phyloP scores from a whole-genome alignment of 2,888 invertebrate species.

The Parnassius glacialis region DNA sequence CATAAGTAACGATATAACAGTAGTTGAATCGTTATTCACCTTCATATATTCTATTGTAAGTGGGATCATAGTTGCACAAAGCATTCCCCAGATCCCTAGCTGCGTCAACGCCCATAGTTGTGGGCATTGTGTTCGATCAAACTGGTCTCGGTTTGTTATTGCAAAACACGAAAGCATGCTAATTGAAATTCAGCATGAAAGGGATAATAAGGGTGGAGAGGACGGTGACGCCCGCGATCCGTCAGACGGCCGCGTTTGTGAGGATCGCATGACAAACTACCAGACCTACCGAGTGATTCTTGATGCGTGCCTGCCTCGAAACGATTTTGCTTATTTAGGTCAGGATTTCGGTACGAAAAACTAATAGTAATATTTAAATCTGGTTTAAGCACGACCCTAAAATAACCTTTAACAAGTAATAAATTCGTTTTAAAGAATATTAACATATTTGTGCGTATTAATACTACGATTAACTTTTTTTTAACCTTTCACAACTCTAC shows the following conservation, averaged over 20 bases:
- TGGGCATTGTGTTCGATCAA: constrained; percentile 46
- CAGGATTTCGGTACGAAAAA: constrained; percentile 1
- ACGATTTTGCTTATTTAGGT: constrained; percentile 10
- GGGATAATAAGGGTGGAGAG: constrained; percentile 74
- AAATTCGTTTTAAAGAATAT: too few relatives aligned
- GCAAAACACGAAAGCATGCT: constrained; percentile 74
- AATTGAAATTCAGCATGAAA: constrained; percentile 80
- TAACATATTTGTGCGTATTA: too few relatives aligned
- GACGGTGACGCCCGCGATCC: constrained; percentile 43
- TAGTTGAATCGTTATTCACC: background rate
- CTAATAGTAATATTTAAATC: background rate
- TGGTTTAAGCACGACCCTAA: background rate
- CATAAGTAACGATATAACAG: background rate
- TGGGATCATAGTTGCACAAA: constrained; percentile 11
- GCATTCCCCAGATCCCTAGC: constrained; percentile 10
- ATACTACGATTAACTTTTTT: too few relatives aligned
- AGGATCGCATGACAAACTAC: constrained; percentile 52
- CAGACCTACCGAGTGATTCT: constrained; percentile 13
- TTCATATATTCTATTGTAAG: constrained; percentile 3
- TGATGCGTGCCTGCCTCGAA: constrained; percentile 4
- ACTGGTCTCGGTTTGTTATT: constrained; percentile 63
- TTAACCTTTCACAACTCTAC: too few relatives aligned
- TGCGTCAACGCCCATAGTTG: constrained; percentile 24
- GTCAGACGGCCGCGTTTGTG: constrained; percentile 51
- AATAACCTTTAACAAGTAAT: background rate